Conservation (phyloP, 2,888 invertebrate genomes). For the Gastracanthus pulcherrimus region DNA sequence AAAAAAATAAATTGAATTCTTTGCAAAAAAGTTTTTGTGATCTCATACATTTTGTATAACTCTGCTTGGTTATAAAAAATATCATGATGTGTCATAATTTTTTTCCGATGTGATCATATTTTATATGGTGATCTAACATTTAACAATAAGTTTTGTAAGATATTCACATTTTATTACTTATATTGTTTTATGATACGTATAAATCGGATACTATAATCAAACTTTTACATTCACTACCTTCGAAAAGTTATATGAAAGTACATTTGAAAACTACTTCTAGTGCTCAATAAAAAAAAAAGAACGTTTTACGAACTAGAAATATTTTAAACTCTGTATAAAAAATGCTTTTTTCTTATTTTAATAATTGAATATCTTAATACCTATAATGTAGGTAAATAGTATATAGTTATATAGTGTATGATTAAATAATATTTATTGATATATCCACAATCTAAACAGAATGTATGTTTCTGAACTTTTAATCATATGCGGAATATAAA, state of each 20-base stretch:
- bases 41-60: no score
- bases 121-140: slow-evolving; percentile 9
- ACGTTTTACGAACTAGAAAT: no score
- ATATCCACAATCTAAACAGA: no score
- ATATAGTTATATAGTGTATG: no score
- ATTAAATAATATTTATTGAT: no score
- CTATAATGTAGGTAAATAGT: no score
- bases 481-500: no score
- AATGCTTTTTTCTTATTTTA: no score
- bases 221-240: neutral
- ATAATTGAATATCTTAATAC: no score
- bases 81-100: neutral
- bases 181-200: neutral
- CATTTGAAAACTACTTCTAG: neutral
- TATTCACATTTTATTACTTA: slow-evolving; percentile 17
- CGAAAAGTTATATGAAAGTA: neutral
- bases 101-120: neutral
- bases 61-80: neutral
- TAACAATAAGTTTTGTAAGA: neutral
- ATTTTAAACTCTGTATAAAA: neutral
- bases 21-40: no score
- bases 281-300: neutral
- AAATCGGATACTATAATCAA: neutral
- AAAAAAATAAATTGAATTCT: no score
- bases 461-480: no score